phyloP scores from a whole-genome alignment of 2,797 vertebrate species.

The Poecilia wingei region DNA sequence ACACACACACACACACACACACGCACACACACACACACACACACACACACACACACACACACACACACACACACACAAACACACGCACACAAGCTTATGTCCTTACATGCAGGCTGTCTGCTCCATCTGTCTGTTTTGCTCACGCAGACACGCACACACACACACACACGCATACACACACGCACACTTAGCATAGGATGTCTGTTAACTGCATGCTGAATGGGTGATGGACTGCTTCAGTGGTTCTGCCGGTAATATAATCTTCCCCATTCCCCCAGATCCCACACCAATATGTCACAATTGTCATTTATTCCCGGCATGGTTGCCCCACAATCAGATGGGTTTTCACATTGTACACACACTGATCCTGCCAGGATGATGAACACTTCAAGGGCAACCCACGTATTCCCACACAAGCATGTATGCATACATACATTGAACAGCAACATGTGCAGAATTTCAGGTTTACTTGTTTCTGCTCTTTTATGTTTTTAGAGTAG shows the following conservation, averaged over 20 bases:
- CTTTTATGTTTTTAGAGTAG: constrained; percentile 20
- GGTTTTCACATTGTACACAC: constrained; percentile 62
- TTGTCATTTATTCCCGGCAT: constrained; percentile 80
- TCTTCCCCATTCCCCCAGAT: constrained; percentile 74
- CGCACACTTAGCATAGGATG: constrained; percentile 65
- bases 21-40: constrained; percentile 1
- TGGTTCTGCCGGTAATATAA: constrained; percentile 76
- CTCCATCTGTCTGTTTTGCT: constrained; percentile 65
- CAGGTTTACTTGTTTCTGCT: constrained; percentile 25
- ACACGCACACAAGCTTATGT: constrained; percentile 46
- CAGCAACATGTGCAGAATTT: constrained; percentile 35
- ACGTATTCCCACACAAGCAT: constrained; percentile 19
- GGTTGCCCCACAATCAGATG: constrained; percentile 67
- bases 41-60: neutral
- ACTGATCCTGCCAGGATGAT: constrained; percentile 62
- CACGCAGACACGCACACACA: constrained; percentile 27
- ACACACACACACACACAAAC: constrained; percentile 40
- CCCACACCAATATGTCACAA: constrained; percentile 81
- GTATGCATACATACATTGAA: constrained; percentile 29
- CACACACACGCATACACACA: constrained; percentile 28
- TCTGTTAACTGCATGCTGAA: constrained; percentile 63
- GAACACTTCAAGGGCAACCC: constrained; percentile 55
- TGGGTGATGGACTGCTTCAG: constrained; percentile 73
- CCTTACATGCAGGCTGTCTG: constrained; percentile 66
- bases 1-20: too few relatives aligned